Conservation (phyloP, 2,888 invertebrate genomes). For the Thymelicus acteon region DNA sequence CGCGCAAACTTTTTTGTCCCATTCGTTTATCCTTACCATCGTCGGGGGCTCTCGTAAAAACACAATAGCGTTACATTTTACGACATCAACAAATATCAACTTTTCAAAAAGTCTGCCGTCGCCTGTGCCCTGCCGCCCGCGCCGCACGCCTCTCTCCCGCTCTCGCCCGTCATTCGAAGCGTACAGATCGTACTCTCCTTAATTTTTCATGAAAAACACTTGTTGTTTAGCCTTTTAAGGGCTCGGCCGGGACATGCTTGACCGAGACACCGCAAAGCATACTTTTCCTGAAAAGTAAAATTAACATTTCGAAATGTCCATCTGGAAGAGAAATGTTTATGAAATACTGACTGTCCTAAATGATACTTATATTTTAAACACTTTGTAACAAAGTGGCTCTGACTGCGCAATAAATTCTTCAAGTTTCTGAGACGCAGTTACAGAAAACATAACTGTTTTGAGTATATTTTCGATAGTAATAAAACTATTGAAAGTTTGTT, state of each 20-base stretch:
- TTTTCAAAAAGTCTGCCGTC: constrained; percentile 66
- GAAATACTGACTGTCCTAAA: constrained; percentile 10
- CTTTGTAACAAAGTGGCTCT: background rate
- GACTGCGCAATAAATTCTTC: background rate
- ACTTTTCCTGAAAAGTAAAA: constrained; percentile 33
- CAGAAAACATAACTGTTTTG: background rate
- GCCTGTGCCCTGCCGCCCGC: constrained; percentile 46
- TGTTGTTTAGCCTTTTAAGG: constrained; percentile 30
- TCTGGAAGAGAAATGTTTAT: constrained; percentile 19
- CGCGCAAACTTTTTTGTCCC: constrained; percentile 45
- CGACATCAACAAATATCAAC: constrained; percentile 78
- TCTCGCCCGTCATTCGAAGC: constrained; percentile 34
- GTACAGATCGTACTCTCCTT: constrained; percentile 32
- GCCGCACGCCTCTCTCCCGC: constrained; percentile 43
- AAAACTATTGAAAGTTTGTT: background rate
- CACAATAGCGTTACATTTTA: constrained; percentile 80
- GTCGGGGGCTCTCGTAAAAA: constrained; percentile 72
- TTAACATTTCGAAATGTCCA: constrained; percentile 30
- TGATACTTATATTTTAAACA: constrained; percentile 23
- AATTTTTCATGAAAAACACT: constrained; percentile 37
- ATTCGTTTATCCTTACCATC: constrained; percentile 58
- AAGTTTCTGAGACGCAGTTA: background rate
- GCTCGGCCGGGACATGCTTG: constrained; percentile 29
- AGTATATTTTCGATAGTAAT: background rate
- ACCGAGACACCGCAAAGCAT: constrained; percentile 34